Conservation (phyloP, 2,113 vertebrate species). For the Erythrocebus patas region DNA sequence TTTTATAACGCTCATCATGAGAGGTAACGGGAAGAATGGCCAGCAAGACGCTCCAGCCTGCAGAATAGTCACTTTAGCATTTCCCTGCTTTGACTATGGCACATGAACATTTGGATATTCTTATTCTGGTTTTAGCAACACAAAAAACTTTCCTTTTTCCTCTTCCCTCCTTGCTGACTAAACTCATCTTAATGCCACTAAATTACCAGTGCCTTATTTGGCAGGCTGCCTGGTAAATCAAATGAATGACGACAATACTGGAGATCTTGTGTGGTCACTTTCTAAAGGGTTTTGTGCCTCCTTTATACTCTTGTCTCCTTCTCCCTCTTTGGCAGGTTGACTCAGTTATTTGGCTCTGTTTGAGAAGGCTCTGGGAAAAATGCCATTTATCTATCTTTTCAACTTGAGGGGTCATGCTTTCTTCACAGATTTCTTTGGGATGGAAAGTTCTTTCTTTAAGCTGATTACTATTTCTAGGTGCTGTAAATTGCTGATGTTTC, state of each 20-base stretch:
- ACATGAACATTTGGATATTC: not conserved
- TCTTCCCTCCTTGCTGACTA: not conserved
- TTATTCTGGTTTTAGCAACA: slow-evolving; percentile 42
- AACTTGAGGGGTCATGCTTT: slow-evolving; percentile 15
- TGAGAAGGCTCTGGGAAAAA: slow-evolving; percentile 53
- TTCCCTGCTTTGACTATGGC: not conserved
- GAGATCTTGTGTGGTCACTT: slow-evolving; percentile 50
- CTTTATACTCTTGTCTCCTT: not conserved
- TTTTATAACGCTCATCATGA: not conserved
- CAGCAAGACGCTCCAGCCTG: not conserved
- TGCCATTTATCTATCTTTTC: slow-evolving; percentile 49
- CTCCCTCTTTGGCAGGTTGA: not conserved
- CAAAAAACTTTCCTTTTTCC: not conserved
- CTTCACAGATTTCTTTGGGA: slow-evolving; percentile 23
- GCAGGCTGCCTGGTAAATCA: slow-evolving; percentile 1
- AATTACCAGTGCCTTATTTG: slow-evolving; percentile 34
- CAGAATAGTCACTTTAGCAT: not conserved
- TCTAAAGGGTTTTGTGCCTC: slow-evolving; percentile 25
- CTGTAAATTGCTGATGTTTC: not conserved
- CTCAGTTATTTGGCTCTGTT: slow-evolving; percentile 6
- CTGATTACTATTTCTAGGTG: not conserved
- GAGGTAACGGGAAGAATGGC: not conserved
- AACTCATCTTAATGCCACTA: slow-evolving; percentile 23
- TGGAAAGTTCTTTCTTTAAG: slow-evolving; percentile 36
- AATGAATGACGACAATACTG: not conserved